Conservation (phyloP, 2,888 invertebrate genomes). For the Euspilapteryx auroguttella region DNA sequence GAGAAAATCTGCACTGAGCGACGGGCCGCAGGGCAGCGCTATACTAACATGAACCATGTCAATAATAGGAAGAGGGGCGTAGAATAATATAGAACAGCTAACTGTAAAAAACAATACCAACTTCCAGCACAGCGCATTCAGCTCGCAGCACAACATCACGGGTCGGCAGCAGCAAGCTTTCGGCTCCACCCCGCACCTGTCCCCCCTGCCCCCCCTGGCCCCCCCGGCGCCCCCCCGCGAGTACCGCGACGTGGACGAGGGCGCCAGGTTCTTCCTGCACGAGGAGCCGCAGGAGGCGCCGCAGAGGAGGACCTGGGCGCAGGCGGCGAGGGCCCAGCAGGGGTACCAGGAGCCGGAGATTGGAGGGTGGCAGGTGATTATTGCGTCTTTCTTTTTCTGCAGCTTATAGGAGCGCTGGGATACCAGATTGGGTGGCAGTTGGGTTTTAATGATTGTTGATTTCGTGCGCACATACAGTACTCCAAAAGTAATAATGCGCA, state of each 20-base stretch:
- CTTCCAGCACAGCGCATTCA: conserved; percentile 51
- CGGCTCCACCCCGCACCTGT: conserved; percentile 54
- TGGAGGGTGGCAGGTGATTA: conserved; percentile 43
- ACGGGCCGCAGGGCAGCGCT: too few species aligned
- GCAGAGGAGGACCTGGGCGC: conserved; percentile 70
- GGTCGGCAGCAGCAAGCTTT: conserved; percentile 29
- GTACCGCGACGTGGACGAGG: conserved; percentile 22
- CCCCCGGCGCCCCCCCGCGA: conserved; percentile 9
- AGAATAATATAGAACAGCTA: too few species aligned
- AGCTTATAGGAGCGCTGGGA: too few species aligned
- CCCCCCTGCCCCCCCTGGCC: conserved; percentile 21
- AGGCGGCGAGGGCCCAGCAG: conserved; percentile 58
- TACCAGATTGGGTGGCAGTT: conserved; percentile 50
- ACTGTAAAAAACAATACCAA: too few species aligned
- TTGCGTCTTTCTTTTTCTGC: too few species aligned
- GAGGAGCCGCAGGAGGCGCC: conserved; percentile 61
- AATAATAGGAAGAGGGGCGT: too few species aligned
- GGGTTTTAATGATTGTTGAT: conserved; percentile 7
- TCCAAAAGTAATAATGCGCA: too few species aligned
- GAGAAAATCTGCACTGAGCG: too few species aligned
- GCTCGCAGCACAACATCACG: conserved; percentile 56
- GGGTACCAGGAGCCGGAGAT: conserved; percentile 62
- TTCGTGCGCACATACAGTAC: neutral
- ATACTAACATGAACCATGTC: too few species aligned
- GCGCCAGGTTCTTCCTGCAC: conserved; percentile 74